A percentile compares a stretch with the other conserved stretches of the same genome.
Conservation (phyloP, 2,888 invertebrate species). For the Lordiphosa andalusiaca region DNA sequence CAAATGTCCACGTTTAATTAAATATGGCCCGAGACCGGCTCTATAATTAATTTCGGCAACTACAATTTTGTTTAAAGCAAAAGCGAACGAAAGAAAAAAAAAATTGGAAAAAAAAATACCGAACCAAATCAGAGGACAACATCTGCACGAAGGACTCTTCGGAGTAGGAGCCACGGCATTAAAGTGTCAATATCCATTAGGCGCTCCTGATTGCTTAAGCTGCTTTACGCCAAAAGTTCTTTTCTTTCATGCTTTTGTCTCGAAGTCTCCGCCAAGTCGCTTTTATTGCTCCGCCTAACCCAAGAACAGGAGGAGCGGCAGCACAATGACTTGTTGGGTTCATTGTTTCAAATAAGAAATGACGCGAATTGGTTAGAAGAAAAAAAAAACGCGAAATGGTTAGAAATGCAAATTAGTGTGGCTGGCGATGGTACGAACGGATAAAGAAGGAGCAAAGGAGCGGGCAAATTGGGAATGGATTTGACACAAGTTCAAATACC, state of each 20-base stretch:
- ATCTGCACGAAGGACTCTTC: constrained; percentile 43
- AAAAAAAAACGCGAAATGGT: constrained; percentile 52
- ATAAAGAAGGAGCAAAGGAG: constrained; percentile 33
- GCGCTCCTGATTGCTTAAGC: constrained; percentile 75
- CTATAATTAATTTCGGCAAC: constrained; percentile 68
- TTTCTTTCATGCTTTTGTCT: constrained; percentile 59
- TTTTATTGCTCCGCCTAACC: constrained; percentile 52
- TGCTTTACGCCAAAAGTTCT: constrained; percentile 70
- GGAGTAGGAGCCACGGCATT: constrained; percentile 54
- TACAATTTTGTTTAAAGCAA: constrained; percentile 70
- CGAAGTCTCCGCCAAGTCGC: constrained; percentile 13
- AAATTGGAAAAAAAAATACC: constrained; percentile 18
- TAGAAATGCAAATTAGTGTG: constrained; percentile 71
- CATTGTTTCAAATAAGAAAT: constrained; percentile 72
- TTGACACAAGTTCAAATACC: constrained; percentile 40
- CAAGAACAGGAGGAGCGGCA: constrained; percentile 27
- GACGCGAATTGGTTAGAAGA: constrained; percentile 72
- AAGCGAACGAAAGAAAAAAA: constrained; percentile 21
- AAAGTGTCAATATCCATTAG: constrained; percentile 75
- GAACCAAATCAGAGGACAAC: constrained; percentile 61
- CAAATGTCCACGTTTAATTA: constrained; percentile 71
- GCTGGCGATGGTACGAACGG: constrained; percentile 50
- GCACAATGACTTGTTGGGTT: constrained; percentile 71
- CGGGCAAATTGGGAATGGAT: constrained; percentile 23
- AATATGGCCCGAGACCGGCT: constrained; percentile 61